phyloP scores from a whole-genome alignment of 2,888 invertebrate species.

The Scelioninae gen. 1 region DNA sequence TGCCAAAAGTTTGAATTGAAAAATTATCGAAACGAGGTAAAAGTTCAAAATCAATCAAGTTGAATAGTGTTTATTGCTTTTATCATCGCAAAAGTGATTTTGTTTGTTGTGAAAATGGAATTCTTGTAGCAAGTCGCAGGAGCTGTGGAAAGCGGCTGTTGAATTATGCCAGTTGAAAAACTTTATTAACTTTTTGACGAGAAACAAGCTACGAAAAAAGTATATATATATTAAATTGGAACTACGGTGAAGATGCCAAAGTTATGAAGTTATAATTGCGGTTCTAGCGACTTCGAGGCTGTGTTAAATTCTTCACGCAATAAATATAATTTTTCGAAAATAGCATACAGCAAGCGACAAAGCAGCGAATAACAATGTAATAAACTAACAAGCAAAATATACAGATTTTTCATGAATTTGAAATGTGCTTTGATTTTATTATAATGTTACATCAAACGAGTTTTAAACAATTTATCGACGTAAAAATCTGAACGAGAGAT shows the following conservation, averaged over 20 bases:
- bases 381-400: too few relatives aligned
- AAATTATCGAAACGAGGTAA: slow-evolving; percentile 23
- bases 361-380: too few relatives aligned
- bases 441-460: too few relatives aligned
- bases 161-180: slow-evolving; percentile 81
- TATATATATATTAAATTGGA: slow-evolving; percentile 59
- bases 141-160: slow-evolving; percentile 71
- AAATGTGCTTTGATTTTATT: too few relatives aligned
- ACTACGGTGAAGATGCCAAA: slow-evolving; percentile 42
- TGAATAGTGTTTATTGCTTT: slow-evolving; percentile 77
- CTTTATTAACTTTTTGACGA: slow-evolving; percentile 79
- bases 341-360: not conserved
- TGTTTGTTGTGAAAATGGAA: slow-evolving; percentile 44
- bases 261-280: slow-evolving; percentile 57
- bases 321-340: not conserved
- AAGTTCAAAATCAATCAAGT: slow-evolving; percentile 75
- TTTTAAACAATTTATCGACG: too few relatives aligned
- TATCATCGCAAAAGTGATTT: slow-evolving; percentile 61
- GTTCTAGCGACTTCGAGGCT: slow-evolving; percentile 8
- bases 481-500: too few relatives aligned
- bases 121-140: slow-evolving; percentile 22
- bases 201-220: slow-evolving; percentile 71
- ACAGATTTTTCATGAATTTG: too few relatives aligned
- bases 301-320: too few relatives aligned
- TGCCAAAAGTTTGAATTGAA: slow-evolving; percentile 3